phyloP scores from a whole-genome alignment of 2,888 invertebrate genomes.

The Sycophila texana region DNA sequence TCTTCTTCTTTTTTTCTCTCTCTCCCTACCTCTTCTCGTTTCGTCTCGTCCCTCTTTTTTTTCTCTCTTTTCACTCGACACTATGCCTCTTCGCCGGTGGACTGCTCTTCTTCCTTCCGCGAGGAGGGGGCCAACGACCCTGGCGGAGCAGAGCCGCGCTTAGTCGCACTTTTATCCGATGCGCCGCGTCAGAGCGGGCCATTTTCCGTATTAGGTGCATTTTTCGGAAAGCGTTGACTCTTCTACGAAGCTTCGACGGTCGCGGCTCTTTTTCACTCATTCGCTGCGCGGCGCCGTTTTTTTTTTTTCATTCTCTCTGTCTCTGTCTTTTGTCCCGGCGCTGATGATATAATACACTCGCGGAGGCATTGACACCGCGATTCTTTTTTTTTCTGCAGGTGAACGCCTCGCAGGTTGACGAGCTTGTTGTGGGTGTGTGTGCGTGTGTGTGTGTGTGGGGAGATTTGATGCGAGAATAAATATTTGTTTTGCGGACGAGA shows the following conservation, averaged over 20 bases:
- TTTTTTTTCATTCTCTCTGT: neutral
- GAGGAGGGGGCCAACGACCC: slow-evolving; percentile 49
- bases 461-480: slow-evolving; percentile 6
- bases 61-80: neutral
- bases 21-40: slow-evolving; percentile 42
- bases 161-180: slow-evolving; percentile 50
- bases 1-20: slow-evolving; percentile 49
- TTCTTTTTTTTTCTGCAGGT: slow-evolving; percentile 14
- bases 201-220: slow-evolving; percentile 47
- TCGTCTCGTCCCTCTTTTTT: slow-evolving; percentile 15
- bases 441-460: no score
- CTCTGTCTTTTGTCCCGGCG: neutral
- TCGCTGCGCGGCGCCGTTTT: neutral
- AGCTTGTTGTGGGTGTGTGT: neutral
- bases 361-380: slow-evolving; percentile 23
- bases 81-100: neutral
- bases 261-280: neutral
- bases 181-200: neutral
- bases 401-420: no score
- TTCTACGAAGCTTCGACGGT: slow-evolving; percentile 16
- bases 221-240: slow-evolving; percentile 51
- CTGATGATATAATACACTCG: slow-evolving; percentile 38
- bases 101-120: slow-evolving; percentile 41
- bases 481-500: slow-evolving; percentile 17
- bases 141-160: slow-evolving; percentile 21